Evolutionary conservation across 1,140 invertebrate species (phyloP).

Genomic region (Homalodisca vitripennis): DNA sequence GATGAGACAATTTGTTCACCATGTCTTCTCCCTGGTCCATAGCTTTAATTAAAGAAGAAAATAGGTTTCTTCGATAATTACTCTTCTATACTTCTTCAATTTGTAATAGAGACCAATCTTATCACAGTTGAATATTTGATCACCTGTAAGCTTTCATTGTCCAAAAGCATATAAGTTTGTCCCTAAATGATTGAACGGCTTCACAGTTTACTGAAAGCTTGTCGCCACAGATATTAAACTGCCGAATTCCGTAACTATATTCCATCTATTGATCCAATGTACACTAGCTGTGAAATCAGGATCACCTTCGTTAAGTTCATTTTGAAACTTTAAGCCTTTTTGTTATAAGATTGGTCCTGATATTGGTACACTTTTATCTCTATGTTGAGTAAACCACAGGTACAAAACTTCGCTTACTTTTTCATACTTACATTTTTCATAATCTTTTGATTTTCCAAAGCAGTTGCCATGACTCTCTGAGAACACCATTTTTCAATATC

Average conservation of each 20-base stretch:
- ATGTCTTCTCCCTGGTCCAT: conserved; percentile 21
- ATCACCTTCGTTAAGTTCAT: conserved; percentile 37
- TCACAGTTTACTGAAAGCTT: conserved; percentile 34
- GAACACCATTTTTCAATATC: conserved; percentile 30
- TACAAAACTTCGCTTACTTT: too few relatives aligned
- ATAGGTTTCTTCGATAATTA: conserved; percentile 19
- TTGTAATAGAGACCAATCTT: conserved; percentile 44
- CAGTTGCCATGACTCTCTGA: conserved; percentile 16
- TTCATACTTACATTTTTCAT: conserved; percentile 34
- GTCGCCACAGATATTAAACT: conserved; percentile 38
- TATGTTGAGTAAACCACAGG: conserved; percentile 30
- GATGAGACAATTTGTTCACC: conserved; percentile 5
- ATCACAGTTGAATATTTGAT: conserved; percentile 45
- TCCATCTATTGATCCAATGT: conserved; percentile 42
- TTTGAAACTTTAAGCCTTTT: conserved; percentile 37
- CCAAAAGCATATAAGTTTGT: conserved; percentile 30
- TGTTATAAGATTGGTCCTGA: conserved; percentile 39
- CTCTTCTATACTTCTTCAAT: conserved; percentile 33
- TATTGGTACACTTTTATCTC: conserved; percentile 33
- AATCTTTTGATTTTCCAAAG: conserved; percentile 25
- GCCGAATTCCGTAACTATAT: conserved; percentile 37
- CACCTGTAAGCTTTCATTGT: conserved; percentile 28
- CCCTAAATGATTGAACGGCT: conserved; percentile 25
- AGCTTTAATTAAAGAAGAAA: conserved; percentile 16
- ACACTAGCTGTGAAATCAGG: conserved; percentile 41